These are phyloP conservation scores for Choloepus hoffmanni DNA, from an alignment of 2,113 vertebrate species.

Conservation along the genomic window DNA sequence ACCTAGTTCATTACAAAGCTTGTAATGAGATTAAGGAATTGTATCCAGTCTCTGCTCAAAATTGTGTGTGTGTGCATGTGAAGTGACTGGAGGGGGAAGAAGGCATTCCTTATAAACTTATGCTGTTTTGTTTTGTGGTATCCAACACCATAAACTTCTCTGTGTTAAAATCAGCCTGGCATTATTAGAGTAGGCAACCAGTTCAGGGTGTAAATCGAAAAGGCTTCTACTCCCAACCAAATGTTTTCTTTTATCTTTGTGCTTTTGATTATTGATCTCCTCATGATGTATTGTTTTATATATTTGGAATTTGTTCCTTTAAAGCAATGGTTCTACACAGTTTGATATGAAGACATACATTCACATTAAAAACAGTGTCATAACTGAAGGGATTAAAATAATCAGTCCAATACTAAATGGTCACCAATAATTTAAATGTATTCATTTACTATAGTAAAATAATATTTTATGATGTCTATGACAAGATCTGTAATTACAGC, in stretches of 20 bases:
- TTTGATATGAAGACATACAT: background rate
- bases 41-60: background rate
- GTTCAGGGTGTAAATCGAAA: background rate
- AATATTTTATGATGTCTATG: background rate
- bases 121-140: background rate
- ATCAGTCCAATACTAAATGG: background rate
- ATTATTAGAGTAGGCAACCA: background rate
- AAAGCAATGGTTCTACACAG: background rate
- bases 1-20: background rate
- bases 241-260: background rate
- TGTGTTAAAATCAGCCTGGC: background rate
- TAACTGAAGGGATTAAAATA: background rate
- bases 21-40: background rate
- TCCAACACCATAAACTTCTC: background rate
- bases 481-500: background rate
- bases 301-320: background rate
- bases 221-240: background rate
- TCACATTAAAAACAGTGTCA: background rate
- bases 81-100: rapidly evolving
- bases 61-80: background rate
- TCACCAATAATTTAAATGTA: background rate
- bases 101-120: background rate
- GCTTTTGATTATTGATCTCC: background rate
- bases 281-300: background rate
- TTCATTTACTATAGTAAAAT: background rate